A percentile compares a stretch with the other conserved stretches of the same genome.
These are phyloP conservation scores for Drosophila fuyamai DNA, from an alignment of 1,140 invertebrate genomes.

Conservation along the genomic window DNA sequence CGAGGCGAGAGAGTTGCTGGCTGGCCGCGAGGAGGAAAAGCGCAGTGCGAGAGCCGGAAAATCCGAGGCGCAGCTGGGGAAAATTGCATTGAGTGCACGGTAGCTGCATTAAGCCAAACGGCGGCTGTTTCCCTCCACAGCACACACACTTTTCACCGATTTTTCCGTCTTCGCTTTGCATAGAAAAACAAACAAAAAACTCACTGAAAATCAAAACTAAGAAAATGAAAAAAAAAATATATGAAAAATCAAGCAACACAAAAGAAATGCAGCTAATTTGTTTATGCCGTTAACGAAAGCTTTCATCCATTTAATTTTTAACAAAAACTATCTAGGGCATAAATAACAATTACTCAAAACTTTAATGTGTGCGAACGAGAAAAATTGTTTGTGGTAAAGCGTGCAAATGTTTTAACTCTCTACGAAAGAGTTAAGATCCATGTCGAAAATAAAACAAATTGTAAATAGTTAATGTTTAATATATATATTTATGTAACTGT, in stretches of 20 bases:
- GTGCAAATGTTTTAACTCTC: conserved; percentile 52
- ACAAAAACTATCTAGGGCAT: conserved; percentile 51
- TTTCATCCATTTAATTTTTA: conserved; percentile 80
- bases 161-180: conserved; percentile 75
- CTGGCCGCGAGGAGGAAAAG: conserved; percentile 16
- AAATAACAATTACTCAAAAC: conserved; percentile 21
- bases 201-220: conserved; percentile 35
- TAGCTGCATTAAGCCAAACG: conserved; percentile 68
- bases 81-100: conserved; percentile 56
- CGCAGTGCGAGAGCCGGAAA: conserved; percentile 17
- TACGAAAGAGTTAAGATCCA: conserved; percentile 17
- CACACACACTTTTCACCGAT: conserved; percentile 62
- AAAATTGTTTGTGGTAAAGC: conserved; percentile 20
- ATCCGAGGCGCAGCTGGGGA: conserved; percentile 26
- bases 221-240: conserved; percentile 12
- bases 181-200: conserved; percentile 47
- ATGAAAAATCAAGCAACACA: conserved; percentile 14
- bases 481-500: conserved; percentile 63
- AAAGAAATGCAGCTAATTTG: conserved; percentile 54
- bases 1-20: conserved; percentile 40
- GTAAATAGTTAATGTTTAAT: conserved; percentile 75
- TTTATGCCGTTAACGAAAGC: conserved; percentile 75
- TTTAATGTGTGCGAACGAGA: conserved; percentile 4
- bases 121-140: conserved; percentile 36
- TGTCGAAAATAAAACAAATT: conserved; percentile 21